Conservation (phyloP, 2,113 vertebrate species). For the Psittacula cyanocephala region DNA sequence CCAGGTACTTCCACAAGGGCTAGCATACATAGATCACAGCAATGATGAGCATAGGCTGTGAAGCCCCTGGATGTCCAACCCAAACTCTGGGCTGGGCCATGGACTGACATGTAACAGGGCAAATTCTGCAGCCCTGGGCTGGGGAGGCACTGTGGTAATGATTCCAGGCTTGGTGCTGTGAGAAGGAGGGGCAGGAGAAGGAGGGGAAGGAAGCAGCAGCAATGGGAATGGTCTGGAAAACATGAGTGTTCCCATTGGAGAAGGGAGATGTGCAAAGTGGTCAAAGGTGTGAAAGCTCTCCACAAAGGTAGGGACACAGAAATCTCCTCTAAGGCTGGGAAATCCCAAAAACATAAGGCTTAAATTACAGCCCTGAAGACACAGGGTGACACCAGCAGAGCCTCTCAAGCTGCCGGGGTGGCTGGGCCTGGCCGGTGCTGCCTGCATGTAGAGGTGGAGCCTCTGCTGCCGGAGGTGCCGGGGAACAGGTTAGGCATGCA, state of each 20-base stretch:
- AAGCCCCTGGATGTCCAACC: neutral
- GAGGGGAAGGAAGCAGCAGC: neutral
- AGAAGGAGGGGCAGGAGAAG: neutral
- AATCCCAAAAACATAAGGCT: neutral
- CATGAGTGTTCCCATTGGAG: neutral
- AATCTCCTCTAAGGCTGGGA: neutral
- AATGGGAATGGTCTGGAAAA: neutral
- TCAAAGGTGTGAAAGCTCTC: neutral
- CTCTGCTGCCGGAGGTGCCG: neutral
- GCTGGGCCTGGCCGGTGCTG: neutral
- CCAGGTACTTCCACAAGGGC: neutral
- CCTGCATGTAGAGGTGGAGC: neutral
- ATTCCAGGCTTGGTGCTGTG: neutral
- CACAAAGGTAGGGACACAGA: neutral
- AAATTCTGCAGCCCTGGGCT: neutral
- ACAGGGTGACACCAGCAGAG: neutral
- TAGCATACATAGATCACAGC: neutral
- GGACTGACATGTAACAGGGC: neutral
- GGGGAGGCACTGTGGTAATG: neutral
- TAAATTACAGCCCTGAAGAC: neutral
- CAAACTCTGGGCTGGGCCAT: neutral
- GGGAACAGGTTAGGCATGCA: slow-evolving; percentile 8
- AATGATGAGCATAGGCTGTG: neutral
- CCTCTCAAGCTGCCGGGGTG: neutral
- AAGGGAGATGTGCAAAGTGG: neutral